Evolutionary conservation across 2,113 vertebrate genomes (phyloP).

Genomic region (Zosterops japonicus): DNA sequence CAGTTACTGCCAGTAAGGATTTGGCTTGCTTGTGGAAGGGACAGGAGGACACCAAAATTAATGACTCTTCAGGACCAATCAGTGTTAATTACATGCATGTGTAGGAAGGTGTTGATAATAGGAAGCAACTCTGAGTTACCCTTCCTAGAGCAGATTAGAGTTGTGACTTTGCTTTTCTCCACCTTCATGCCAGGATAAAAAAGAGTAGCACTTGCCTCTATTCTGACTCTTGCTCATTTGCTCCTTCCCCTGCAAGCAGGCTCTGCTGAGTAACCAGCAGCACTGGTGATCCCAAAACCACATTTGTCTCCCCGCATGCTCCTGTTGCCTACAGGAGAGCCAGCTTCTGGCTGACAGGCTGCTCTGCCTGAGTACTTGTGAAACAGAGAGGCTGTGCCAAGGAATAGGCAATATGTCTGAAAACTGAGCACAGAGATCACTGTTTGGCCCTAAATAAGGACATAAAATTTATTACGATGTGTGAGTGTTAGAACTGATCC

Average conservation of each 20-base stretch:
- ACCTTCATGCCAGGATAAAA: not conserved
- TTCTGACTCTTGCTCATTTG: not conserved
- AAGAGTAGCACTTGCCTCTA: not conserved
- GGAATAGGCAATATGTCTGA: not conserved
- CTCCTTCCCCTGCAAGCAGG: not conserved
- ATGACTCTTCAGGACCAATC: not conserved
- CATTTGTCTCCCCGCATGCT: not conserved
- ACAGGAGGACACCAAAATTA: not conserved
- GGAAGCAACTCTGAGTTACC: not conserved
- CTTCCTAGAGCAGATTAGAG: not conserved
- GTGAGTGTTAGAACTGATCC: not conserved
- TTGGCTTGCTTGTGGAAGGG: not conserved
- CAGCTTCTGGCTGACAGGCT: not conserved
- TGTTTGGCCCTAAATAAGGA: not conserved
- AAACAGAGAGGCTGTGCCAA: not conserved
- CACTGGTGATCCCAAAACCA: not conserved
- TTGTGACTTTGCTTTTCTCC: not conserved
- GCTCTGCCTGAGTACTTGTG: not conserved
- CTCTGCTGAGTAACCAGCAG: not conserved
- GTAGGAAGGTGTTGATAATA: not conserved
- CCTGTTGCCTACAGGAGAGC: not conserved
- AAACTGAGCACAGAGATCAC: not conserved
- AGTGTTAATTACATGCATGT: not conserved
- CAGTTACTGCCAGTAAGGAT: not conserved
- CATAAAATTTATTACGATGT: not conserved